Conservation (phyloP, 2,888 invertebrate genomes). For the Lochmaea crataegi region DNA sequence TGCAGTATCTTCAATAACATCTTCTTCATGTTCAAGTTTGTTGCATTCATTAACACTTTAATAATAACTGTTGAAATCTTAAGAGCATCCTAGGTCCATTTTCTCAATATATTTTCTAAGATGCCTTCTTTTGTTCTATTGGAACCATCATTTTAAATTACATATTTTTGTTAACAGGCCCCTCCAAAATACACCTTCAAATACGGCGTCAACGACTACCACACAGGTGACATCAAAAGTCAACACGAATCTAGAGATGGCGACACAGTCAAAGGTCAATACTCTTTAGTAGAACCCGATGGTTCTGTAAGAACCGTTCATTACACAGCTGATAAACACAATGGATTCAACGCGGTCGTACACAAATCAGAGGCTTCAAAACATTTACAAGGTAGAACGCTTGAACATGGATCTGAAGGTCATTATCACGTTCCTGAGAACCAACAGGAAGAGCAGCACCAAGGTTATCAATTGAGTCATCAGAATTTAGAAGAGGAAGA, state of each 20-base stretch:
- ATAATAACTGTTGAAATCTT: no score
- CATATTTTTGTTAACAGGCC: constrained; percentile 49
- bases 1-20: no score
- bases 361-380: constrained; percentile 51
- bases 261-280: constrained; percentile 63
- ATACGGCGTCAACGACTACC: constrained; percentile 62
- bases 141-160: background rate
- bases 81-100: no score
- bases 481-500: constrained; percentile 9
- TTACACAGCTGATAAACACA: constrained; percentile 63
- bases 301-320: constrained; percentile 62
- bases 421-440: constrained; percentile 27
- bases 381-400: constrained; percentile 40
- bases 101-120: no score
- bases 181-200: constrained; percentile 61
- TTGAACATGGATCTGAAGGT: constrained; percentile 32
- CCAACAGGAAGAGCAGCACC: constrained; percentile 16
- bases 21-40: no score
- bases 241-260: constrained; percentile 62
- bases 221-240: constrained; percentile 62
- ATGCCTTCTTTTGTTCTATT: no score
- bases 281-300: constrained; percentile 63
- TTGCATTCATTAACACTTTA: no score
- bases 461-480: constrained; percentile 1
- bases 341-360: constrained; percentile 62